Percentiles rank a stretch among this genome's conserved stretches.
Evolutionary conservation across 2,888 invertebrate species (phyloP).

Genomic region (Rhagophthalmus giganteus): DNA sequence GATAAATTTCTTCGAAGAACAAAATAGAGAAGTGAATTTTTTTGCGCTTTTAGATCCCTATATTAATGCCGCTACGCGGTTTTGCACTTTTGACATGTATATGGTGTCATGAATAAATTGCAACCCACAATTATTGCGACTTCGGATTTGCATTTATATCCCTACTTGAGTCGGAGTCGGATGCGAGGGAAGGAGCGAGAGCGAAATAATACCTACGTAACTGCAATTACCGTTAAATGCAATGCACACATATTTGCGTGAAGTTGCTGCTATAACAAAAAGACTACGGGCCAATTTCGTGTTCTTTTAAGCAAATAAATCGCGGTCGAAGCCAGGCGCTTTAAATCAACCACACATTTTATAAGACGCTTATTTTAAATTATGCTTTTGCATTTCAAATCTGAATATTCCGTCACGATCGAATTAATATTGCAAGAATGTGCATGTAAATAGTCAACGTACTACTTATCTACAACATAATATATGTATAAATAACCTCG

Average conservation of each 20-base stretch:
- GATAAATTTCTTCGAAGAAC: conserved; percentile 15
- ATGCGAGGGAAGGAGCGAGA: conserved; percentile 1
- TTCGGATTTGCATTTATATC: conserved; percentile 13
- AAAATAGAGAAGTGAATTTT: conserved; percentile 13
- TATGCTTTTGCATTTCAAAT: conserved; percentile 17
- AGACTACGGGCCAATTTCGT: conserved; percentile 23
- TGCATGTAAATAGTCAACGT: conserved; percentile 5
- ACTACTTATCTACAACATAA: conserved; percentile 11
- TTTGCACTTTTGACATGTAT: conserved; percentile 32
- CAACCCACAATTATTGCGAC: conserved; percentile 18
- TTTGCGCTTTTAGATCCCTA: conserved; percentile 15
- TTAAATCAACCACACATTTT: conserved; percentile 22
- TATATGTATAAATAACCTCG: neutral
- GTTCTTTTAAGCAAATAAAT: conserved; percentile 25
- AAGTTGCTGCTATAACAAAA: conserved; percentile 19
- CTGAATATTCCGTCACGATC: conserved; percentile 16
- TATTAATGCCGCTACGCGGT: conserved; percentile 22
- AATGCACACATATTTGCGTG: conserved; percentile 19
- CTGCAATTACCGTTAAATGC: conserved; percentile 5
- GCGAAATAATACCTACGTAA: conserved; percentile 3
- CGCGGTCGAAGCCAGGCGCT: conserved; percentile 8
- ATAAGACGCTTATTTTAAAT: conserved; percentile 7
- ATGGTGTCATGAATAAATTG: conserved; percentile 33
- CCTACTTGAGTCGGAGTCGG: neutral
- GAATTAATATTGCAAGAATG: conserved; percentile 9